Conservation (phyloP, 1,140 invertebrate species). For the Parasteatoda tepidariorum region DNA sequence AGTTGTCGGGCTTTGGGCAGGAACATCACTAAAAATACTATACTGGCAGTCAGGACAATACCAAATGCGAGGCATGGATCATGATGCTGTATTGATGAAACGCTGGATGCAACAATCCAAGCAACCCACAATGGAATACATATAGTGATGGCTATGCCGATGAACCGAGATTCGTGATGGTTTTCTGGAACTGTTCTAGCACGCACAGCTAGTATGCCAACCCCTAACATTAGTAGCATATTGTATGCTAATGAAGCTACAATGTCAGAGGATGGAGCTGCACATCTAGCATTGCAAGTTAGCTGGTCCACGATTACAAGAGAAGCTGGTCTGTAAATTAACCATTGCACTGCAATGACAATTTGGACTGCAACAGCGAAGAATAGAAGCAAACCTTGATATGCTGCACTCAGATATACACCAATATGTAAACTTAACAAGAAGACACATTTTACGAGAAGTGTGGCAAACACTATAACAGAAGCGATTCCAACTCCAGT, state of each 20-base stretch:
- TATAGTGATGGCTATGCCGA: slow-evolving; percentile 84
- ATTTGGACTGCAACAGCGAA: slow-evolving; percentile 82
- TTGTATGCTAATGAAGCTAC: slow-evolving; percentile 84
- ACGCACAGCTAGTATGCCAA: slow-evolving; percentile 83
- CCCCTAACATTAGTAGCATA: slow-evolving; percentile 84
- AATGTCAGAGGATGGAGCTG: slow-evolving; percentile 71
- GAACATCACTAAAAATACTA: slow-evolving; percentile 93
- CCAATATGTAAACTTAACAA: slow-evolving; percentile 90
- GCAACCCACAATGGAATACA: slow-evolving; percentile 88
- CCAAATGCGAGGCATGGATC: slow-evolving; percentile 91
- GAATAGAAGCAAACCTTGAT: slow-evolving; percentile 87
- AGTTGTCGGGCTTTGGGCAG: slow-evolving; percentile 84
- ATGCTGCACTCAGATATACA: slow-evolving; percentile 91
- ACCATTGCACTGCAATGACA: slow-evolving; percentile 75
- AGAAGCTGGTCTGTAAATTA: slow-evolving; percentile 48
- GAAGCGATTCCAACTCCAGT: slow-evolving; percentile 88
- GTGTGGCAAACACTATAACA: slow-evolving; percentile 88
- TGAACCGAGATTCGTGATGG: slow-evolving; percentile 89
- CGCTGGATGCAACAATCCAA: slow-evolving; percentile 78
- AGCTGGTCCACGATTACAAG: slow-evolving; percentile 39
- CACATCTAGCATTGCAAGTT: slow-evolving; percentile 57
- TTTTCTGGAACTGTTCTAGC: slow-evolving; percentile 86
- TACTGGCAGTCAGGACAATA: slow-evolving; percentile 81
- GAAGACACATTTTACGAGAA: slow-evolving; percentile 94
- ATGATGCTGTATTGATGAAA: slow-evolving; percentile 74